Conservation (phyloP, 2,888 invertebrate species). For the Yponomeuta evonymella region DNA sequence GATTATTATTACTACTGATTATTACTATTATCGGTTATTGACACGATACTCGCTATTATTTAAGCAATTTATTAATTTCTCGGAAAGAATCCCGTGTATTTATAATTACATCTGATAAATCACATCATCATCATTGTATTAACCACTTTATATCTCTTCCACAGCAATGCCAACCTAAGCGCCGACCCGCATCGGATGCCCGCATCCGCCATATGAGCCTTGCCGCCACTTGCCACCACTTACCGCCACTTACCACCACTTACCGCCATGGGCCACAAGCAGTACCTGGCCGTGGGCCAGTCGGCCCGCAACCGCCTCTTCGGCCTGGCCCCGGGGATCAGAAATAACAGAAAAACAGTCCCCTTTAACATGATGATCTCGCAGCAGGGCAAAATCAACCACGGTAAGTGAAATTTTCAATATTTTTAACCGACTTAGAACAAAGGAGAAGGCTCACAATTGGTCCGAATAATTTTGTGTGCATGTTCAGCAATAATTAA, state of each 20-base stretch:
- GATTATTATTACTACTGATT: no score
- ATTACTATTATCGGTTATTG: no score
- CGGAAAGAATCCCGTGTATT: no score
- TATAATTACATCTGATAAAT: no score
- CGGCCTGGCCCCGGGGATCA: constrained; percentile 73
- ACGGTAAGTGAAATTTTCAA: constrained; percentile 78
- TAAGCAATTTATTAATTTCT: no score
- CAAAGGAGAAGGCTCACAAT: no score
- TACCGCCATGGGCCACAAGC: constrained; percentile 81
- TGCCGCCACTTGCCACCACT: background rate
- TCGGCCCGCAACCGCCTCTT: constrained; percentile 83
- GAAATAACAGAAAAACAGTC: constrained; percentile 58
- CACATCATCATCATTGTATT: no score
- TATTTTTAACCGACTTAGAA: background rate
- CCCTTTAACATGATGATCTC: constrained; percentile 89
- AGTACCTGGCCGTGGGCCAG: constrained; percentile 85
- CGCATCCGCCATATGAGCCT: background rate
- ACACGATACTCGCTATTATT: no score
- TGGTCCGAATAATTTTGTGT: no score
- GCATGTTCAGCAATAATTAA: no score
- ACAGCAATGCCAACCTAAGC: background rate
- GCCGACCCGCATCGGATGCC: background rate
- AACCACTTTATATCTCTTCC: no score
- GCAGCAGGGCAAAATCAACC: constrained; percentile 83
- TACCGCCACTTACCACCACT: background rate